Base-by-base conservation (phyloP, 2,888 invertebrate species). In the Venustoraphidia nigricollis region DNA sequence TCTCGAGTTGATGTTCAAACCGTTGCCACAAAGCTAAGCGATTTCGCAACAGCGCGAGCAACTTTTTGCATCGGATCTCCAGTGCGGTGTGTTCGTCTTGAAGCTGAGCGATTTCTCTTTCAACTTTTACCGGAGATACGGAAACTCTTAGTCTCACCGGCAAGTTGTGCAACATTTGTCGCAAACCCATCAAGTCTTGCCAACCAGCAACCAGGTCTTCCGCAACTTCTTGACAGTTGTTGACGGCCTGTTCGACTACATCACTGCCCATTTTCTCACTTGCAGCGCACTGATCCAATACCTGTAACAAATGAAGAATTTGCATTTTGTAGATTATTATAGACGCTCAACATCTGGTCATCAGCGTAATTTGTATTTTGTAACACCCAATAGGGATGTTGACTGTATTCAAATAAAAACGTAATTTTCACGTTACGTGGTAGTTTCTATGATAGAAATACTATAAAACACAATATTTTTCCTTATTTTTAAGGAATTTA, bases 161-260 rank as follows among this genome's bases (percentile, higher is more conserved):
- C 46, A 89, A 65, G 0, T 85, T 84, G 56, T 89, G 88, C 34
- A 88, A 66, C 47, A 84, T 70, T 61, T 88, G 87, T 34, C 88
- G 69, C 27, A 86, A 65, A 1, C 75, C 73, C 73, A 87, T 78
- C 35, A 88, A 76, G 53, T 87, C 86, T 56, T 83, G 79, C 88
- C 88, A 89, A 50, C 85, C 76, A 1, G 72, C 64, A 0, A 75
- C 73, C 10, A 89, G 65, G 52, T 86, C 84, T 53, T 83, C 81
- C 10, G 78, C 73, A 13, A 85, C 73, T 38, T 71, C 72, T 58
- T 82, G 79, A 57, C 87, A 88, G 52, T 81, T 83, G 49, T 76
- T 69, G 1, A 87, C 75, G 0, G 87, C 84, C 50, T 81, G 78
- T 52, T 86, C 83, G 1, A 90, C 84, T 1, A 81, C 74, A 54